Conservation (phyloP, 2,797 vertebrate species). For the Poeciliopsis paucimaculata region DNA sequence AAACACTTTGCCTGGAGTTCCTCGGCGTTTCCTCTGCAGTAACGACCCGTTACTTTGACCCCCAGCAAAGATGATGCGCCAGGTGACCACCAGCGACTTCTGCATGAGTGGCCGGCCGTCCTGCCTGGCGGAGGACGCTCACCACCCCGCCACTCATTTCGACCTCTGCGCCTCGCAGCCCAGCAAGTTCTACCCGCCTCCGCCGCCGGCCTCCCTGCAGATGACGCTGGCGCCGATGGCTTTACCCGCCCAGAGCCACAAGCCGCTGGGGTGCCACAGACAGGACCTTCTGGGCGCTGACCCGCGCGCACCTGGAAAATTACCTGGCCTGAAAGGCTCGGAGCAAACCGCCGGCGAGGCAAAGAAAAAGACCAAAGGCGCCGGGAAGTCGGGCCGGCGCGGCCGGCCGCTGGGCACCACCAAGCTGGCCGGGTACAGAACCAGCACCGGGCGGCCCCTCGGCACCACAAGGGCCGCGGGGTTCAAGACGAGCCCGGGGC, state of each 20-base stretch:
- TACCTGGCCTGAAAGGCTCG: constrained; percentile 81
- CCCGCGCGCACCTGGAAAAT: constrained; percentile 78
- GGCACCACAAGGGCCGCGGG: constrained; percentile 98
- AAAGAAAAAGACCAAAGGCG: constrained; percentile 91
- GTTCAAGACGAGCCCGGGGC: constrained; percentile 97
- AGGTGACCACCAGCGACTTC: constrained; percentile 90
- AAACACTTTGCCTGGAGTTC: not conserved
- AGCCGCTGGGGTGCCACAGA: constrained; percentile 90
- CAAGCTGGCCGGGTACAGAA: constrained; percentile 96
- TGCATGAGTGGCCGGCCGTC: constrained; percentile 92
- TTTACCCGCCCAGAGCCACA: constrained; percentile 82
- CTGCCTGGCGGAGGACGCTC: constrained; percentile 90
- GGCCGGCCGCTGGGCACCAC: constrained; percentile 96
- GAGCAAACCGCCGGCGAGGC: constrained; percentile 86
- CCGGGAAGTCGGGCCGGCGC: constrained; percentile 90
- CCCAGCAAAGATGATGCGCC: constrained; percentile 94
- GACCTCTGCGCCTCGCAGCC: constrained; percentile 91
- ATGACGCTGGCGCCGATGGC: constrained; percentile 79
- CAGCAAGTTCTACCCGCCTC: constrained; percentile 90
- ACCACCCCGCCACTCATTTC: constrained; percentile 90
- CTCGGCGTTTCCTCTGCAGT: constrained; percentile 1
- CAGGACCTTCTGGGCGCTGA: constrained; percentile 84
- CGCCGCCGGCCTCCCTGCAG: constrained; percentile 75
- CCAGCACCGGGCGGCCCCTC: constrained; percentile 96
- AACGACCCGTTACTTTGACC: constrained; percentile 26